Percentiles rank a stretch among this genome's conserved stretches.
phyloP scores from a whole-genome alignment of 2,113 vertebrate genomes.

The Chionis minor region DNA sequence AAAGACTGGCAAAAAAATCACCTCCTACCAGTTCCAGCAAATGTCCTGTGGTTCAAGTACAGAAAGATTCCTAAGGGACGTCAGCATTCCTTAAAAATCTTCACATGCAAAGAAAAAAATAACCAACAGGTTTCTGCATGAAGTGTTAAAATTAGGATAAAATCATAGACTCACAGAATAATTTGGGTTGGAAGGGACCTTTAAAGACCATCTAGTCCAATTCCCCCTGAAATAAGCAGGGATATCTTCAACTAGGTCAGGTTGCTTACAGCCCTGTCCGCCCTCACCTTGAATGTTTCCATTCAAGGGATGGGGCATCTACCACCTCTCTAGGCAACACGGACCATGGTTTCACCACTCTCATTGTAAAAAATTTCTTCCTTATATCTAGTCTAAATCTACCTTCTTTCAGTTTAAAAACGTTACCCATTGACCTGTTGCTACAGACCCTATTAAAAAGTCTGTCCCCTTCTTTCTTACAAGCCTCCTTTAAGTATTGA shows the following conservation, averaged over 20 bases:
- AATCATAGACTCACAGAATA: neutral
- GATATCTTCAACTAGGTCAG: neutral
- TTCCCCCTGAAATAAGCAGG: fast-evolving
- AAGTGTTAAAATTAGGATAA: neutral
- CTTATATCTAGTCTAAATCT: neutral
- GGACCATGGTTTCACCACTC: neutral
- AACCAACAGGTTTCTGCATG: neutral
- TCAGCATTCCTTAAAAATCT: neutral
- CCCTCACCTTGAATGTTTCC: too few relatives aligned
- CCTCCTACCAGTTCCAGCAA: neutral
- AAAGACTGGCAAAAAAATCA: neutral
- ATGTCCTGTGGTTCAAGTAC: neutral
- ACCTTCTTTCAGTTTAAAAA: neutral
- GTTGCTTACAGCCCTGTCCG: neutral
- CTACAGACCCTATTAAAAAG: neutral
- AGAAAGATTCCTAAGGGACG: neutral
- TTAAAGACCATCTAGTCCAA: neutral
- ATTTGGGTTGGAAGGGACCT: neutral
- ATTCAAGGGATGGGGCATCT: neutral
- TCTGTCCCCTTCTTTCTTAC: neutral
- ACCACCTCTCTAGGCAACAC: neutral
- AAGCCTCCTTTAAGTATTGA: neutral
- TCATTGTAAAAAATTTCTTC: neutral
- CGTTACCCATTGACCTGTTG: neutral
- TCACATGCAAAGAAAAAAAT: neutral